phyloP scores from a whole-genome alignment of 1,140 invertebrate genomes.

The Orchestia grillus region DNA sequence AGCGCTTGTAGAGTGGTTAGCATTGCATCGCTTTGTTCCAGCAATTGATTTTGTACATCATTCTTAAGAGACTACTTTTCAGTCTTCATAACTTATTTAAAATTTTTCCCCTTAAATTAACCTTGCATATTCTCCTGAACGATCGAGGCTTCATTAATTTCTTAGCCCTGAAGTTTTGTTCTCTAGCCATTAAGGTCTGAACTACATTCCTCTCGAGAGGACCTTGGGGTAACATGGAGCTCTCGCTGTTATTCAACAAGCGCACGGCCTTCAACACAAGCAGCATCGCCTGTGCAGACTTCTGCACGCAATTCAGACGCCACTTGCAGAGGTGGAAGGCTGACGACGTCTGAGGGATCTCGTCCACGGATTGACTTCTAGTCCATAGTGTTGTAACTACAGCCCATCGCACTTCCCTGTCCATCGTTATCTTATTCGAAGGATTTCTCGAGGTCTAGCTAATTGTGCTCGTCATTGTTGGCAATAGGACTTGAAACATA shows the following conservation, averaged over 20 bases:
- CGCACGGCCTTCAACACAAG: neutral
- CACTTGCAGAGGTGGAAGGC: neutral
- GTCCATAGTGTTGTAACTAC: neutral
- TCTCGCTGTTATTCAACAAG: neutral
- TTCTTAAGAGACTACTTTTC: neutral
- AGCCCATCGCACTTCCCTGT: neutral
- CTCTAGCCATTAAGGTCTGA: neutral
- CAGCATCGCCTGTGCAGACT: neutral
- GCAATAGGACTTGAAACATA: neutral
- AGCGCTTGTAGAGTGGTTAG: neutral
- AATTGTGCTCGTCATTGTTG: neutral
- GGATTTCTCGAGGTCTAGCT: neutral
- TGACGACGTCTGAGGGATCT: neutral
- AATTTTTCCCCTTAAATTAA: neutral
- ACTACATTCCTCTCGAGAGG: neutral
- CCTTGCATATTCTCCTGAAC: neutral
- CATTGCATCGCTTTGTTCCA: neutral
- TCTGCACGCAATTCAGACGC: neutral
- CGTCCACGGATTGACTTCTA: neutral
- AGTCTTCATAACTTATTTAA: neutral
- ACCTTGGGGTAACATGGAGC: neutral
- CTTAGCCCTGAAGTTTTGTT: neutral
- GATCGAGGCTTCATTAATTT: neutral
- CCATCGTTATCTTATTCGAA: neutral
- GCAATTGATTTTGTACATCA: neutral